Base-by-base conservation (phyloP, 2,797 vertebrate genomes). In the Coracias cyanogaster region DNA sequence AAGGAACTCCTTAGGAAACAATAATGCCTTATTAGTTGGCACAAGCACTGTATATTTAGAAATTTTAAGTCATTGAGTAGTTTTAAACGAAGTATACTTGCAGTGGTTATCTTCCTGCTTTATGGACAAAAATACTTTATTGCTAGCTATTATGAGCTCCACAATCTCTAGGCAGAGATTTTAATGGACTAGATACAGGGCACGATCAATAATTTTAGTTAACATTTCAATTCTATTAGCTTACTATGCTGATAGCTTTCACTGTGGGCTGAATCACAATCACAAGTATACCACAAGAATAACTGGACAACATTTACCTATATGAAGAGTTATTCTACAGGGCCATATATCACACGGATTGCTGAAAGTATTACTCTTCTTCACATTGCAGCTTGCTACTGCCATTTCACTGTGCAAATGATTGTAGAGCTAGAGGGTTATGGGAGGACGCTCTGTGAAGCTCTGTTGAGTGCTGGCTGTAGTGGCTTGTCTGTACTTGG, bases 151-250 rank as follows among this genome's bases (percentile, higher is more conserved):
- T 98, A 98, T 97, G 97, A 97, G 97, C 95, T 97, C 94, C 79
- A 71, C 92, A 97, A 97, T 98, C 97, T 98, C 95, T 92, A 85
- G 64, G 91, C 85, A 67, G 97, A 98, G 97, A 98, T 98, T 97
- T 96, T 87, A 96, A 95, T 71, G 82, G 71, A 94, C 77, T 95
- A 97, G 94, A 97, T 97, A 84, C 55, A 95, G 90, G 70, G 71
- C 8, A 4, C 83, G 96, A 96, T 98, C 96, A 96, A 94, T 82
- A 94, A 93, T 94, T 92, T 96, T 92, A 72, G 90, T 97, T 97
- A 97, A 97, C 87, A 93, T 98, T 97, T 97, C 88, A 97, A 67
- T 95, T 93, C 73, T 93, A 71, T 95, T 93, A 97, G 91, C 90
- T 97, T 92, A 94, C 82, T 86, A 71, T 86, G 60, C 96, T 93